Conservation (phyloP, 1,140 invertebrate species). For the Trachelipus rathkii region DNA sequence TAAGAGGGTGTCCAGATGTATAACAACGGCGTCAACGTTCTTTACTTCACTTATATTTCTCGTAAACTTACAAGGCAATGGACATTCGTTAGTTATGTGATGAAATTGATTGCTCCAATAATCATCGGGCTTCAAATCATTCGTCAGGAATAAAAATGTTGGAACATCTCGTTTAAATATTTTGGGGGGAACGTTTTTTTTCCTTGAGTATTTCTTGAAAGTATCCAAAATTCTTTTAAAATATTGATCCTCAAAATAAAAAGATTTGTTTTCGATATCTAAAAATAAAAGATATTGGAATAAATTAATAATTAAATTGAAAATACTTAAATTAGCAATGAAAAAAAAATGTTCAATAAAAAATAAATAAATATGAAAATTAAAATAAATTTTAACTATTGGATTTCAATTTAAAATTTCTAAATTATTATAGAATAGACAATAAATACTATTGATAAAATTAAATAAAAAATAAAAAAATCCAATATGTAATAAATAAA, state of each 20-base stretch:
- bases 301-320: no score
- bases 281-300: no score
- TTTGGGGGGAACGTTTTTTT: not conserved
- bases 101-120: not conserved
- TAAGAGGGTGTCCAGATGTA: not conserved
- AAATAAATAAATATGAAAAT: no score
- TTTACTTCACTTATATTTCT: not conserved
- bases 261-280: no score
- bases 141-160: not conserved
- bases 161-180: not conserved
- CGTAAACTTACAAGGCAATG: not conserved
- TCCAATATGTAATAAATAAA: no score
- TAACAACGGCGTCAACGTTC: not conserved
- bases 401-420: no score
- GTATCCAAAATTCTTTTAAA: not conserved
- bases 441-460: no score
- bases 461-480: no score
- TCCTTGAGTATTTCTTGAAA: not conserved
- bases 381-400: no score
- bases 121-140: not conserved
- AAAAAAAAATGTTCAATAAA: no score
- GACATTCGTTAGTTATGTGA: conserved; percentile 18
- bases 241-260: not conserved
- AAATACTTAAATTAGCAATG: no score
- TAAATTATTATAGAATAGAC: no score